A percentile compares a stretch with the other conserved stretches of the same genome.
These are phyloP conservation scores for Tenebrio molitor DNA, from an alignment of 1,140 invertebrate species.

Conservation along the genomic window DNA sequence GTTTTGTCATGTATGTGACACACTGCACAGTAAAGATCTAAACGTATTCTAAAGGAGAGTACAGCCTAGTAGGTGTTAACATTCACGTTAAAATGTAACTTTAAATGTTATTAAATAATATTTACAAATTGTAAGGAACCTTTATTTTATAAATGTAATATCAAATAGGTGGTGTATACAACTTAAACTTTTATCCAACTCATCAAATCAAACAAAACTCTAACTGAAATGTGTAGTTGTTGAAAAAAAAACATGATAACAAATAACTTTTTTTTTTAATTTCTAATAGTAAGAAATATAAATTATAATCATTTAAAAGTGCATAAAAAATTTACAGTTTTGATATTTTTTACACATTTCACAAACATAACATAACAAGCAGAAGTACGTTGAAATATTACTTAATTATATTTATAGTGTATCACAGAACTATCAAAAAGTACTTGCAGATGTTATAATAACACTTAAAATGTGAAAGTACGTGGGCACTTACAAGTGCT, in stretches of 20 bases:
- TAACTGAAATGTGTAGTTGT: background rate
- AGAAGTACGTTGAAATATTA: slow-evolving; percentile 21
- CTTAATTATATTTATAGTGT: slow-evolving; percentile 33
- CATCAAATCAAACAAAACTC: background rate
- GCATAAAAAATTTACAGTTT: slow-evolving; percentile 14
- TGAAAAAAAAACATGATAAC: background rate
- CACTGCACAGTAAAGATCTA: too few relatives aligned
- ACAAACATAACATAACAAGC: slow-evolving; percentile 16
- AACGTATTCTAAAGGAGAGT: too few relatives aligned
- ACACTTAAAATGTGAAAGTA: slow-evolving; percentile 37
- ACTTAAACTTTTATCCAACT: background rate
- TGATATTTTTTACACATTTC: slow-evolving; percentile 11
- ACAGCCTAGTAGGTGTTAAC: too few relatives aligned
- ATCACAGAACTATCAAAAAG: slow-evolving; percentile 38
- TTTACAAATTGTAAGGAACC: slow-evolving; percentile 5
- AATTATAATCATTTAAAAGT: slow-evolving; percentile 7
- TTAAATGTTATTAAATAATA: background rate
- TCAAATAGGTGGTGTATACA: slow-evolving; percentile 27
- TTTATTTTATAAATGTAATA: slow-evolving; percentile 30
- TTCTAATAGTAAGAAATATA: slow-evolving; percentile 8
- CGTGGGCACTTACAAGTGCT: slow-evolving; percentile 24
- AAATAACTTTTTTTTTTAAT: slow-evolving; percentile 6
- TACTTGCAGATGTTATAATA: slow-evolving; percentile 34
- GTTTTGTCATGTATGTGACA: too few relatives aligned
- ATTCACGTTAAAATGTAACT: too few relatives aligned